Evolutionary conservation across 2,797 vertebrate genomes (phyloP), one percentile per base, ranked within the genome.

Genomic region (Leptatherina wallacei): DNA sequence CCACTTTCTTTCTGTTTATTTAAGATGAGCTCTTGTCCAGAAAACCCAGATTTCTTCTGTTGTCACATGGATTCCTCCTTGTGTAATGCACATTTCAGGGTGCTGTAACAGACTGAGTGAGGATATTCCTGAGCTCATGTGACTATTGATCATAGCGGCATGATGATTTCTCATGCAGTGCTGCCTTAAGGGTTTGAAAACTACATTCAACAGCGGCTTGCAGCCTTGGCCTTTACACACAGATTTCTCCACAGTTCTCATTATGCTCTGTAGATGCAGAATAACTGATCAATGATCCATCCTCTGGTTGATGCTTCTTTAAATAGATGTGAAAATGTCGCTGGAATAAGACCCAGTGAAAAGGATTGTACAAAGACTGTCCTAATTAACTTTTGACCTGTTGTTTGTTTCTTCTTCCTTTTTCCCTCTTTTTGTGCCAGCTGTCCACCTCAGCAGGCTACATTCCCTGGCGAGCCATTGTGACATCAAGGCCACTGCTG

Each of bases 401-500:
- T 14, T 38, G 8, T 38, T 27, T 27, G 24, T n/a, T n/a, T 5
- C 1, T 44, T 18, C 6, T 51, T 51, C 38, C 22, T 42, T 70
- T 22, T 27, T 3, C 40, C 36, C 54, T 22, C 0, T 6, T 24
- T 68, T 49, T 71, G 59, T 22, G 57, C 35, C 87, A 92, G 87
- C 91, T 98, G 91, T 97, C 97, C 79, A 91, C 94, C 52, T 94
- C 94, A 0, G 81, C 91, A 70, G 93, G 94, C 29, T 73, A 92
- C 73, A 95, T 99, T 69, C 98, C 98, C 2, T 98, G 98, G 96
- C 65, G 64, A n/a, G 89, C 95, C 71, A 98, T 99, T 12, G 62
- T 96, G 60, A 94, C 89, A 1, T 99, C 97, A 0, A 14, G 84
- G 58, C 96, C 97, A 0, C 93, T 99, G 40, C 96, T 95, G 96